These are phyloP conservation scores for Redunca redunca DNA, from an alignment of 2,113 vertebrate genomes.

Conservation along the genomic window DNA sequence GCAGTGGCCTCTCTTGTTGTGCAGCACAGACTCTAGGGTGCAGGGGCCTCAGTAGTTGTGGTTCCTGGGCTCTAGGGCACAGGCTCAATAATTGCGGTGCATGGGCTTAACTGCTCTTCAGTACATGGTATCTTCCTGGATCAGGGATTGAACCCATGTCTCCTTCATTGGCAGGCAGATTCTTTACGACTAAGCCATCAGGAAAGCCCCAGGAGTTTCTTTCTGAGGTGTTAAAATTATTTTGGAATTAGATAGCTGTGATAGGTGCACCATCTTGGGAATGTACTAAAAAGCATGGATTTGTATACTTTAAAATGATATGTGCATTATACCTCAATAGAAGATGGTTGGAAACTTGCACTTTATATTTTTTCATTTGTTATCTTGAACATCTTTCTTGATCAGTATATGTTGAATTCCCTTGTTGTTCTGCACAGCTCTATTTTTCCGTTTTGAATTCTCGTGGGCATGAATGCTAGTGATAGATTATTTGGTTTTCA, in stretches of 20 bases:
- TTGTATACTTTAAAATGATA: not conserved
- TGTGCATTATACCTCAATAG: not conserved
- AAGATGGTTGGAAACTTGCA: not conserved
- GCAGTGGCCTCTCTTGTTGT: not conserved
- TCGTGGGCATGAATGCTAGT: not conserved
- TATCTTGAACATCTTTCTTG: not conserved
- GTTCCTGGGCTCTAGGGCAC: not conserved
- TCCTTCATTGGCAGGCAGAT: not conserved
- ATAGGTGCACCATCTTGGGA: not conserved
- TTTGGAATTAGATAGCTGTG: not conserved
- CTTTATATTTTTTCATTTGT: not conserved
- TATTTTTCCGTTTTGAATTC: not conserved
- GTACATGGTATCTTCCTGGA: not conserved
- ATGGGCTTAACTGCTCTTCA: not conserved
- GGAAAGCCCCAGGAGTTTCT: not conserved
- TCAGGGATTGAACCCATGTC: not conserved
- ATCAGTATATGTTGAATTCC: not conserved
- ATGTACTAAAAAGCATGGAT: not conserved
- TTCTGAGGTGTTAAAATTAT: not conserved
- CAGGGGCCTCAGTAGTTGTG: fast-evolving
- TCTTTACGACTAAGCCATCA: not conserved
- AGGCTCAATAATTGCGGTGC: not conserved
- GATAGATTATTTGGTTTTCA: not conserved
- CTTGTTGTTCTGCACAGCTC: not conserved
- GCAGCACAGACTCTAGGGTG: not conserved